Percentiles rank a stretch among this genome's conserved stretches.
phyloP scores from a whole-genome alignment of 2,888 invertebrate species.

The Miltochrista miniata region DNA sequence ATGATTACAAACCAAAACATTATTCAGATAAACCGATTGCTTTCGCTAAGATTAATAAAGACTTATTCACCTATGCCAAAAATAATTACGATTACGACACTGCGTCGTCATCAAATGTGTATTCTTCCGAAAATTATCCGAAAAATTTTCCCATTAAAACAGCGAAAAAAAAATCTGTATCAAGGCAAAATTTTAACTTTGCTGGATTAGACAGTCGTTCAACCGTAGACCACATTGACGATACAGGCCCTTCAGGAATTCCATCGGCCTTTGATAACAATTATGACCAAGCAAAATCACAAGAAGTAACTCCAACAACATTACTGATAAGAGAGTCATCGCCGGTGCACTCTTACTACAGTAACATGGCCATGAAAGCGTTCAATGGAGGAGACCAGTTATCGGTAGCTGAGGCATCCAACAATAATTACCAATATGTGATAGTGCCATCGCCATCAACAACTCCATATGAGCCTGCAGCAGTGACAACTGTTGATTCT shows the following conservation, averaged over 20 bases:
- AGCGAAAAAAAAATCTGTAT: slow-evolving; percentile 70
- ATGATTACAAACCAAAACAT: slow-evolving; percentile 65
- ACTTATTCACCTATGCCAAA: slow-evolving; percentile 57
- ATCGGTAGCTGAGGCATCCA: slow-evolving; percentile 66
- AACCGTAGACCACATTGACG: slow-evolving; percentile 64
- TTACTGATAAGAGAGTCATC: slow-evolving; percentile 64
- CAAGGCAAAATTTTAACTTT: slow-evolving; percentile 74
- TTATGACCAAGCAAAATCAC: slow-evolving; percentile 45
- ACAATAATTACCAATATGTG: slow-evolving; percentile 66
- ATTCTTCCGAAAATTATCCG: slow-evolving; percentile 41
- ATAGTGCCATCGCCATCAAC: slow-evolving; percentile 57
- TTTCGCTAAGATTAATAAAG: slow-evolving; percentile 54
- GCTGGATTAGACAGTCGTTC: slow-evolving; percentile 68
- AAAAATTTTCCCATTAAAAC: slow-evolving; percentile 46
- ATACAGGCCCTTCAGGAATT: slow-evolving; percentile 45
- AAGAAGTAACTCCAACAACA: slow-evolving; percentile 51
- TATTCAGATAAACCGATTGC: slow-evolving; percentile 44
- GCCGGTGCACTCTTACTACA: slow-evolving; percentile 66
- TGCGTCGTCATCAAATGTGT: slow-evolving; percentile 63
- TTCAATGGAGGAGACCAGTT: slow-evolving; percentile 53
- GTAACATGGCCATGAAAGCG: slow-evolving; percentile 65
- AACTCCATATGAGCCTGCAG: slow-evolving; percentile 37
- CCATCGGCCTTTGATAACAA: slow-evolving; percentile 56
- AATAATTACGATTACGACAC: slow-evolving; percentile 65
- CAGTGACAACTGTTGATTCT: slow-evolving; percentile 46